These are phyloP conservation scores for Atrina japonica DNA, from an alignment of 2,888 invertebrate species.

Conservation along the genomic window DNA sequence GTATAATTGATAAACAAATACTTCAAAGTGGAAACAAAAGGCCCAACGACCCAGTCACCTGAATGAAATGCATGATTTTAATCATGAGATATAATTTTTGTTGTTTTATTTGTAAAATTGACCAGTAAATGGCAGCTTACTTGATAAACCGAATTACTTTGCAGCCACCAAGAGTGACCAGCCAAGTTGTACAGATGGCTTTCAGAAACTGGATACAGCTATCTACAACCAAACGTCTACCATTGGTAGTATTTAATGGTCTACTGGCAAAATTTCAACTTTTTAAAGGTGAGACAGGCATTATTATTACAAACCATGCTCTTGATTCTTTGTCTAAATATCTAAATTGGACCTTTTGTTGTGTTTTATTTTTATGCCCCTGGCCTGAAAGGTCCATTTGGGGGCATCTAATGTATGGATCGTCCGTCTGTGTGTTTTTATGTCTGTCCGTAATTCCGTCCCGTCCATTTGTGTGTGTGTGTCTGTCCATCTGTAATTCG, in stretches of 20 bases:
- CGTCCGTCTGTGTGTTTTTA: neutral
- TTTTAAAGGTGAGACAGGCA: conserved; percentile 56
- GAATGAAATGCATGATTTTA: too few species aligned
- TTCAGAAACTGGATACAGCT: conserved; percentile 66
- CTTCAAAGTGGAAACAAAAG: too few species aligned
- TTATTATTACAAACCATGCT: too few species aligned
- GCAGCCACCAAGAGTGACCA: conserved; percentile 62
- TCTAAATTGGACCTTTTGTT: neutral
- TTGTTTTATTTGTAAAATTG: too few species aligned
- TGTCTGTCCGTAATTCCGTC: neutral
- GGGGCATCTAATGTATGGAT: too few species aligned
- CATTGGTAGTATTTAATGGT: conserved; percentile 72
- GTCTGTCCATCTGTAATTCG: too few species aligned
- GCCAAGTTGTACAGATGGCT: conserved; percentile 64
- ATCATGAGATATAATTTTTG: too few species aligned
- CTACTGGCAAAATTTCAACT: conserved; percentile 67
- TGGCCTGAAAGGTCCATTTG: neutral
- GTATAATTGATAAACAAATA: too few species aligned
- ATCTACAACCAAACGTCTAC: conserved; percentile 57
- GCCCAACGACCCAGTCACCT: too few species aligned
- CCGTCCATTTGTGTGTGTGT: too few species aligned
- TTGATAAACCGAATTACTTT: too few species aligned
- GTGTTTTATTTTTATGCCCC: neutral
- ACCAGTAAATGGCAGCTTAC: too few species aligned
- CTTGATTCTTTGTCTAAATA: neutral